Evolutionary conservation across 2,113 vertebrate species (phyloP).

Genomic region (Irena cyanogastra): DNA sequence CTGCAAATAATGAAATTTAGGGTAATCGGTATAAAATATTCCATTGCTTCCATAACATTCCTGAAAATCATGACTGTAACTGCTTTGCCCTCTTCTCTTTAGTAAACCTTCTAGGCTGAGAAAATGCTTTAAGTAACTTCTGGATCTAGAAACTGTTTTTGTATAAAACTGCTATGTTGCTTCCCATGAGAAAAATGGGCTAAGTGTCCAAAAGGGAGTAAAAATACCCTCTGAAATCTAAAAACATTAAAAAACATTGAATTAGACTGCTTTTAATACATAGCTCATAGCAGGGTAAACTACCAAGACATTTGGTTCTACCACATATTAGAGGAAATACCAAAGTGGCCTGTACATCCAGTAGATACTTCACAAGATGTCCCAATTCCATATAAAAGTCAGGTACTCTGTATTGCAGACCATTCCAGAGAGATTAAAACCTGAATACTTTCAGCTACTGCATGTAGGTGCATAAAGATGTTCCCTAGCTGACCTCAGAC

Average conservation of each 20-base stretch:
- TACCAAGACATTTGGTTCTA: background rate
- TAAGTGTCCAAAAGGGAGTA: background rate
- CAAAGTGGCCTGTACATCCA: background rate
- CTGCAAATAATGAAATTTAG: background rate
- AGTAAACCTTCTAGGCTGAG: background rate
- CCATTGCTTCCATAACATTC: background rate
- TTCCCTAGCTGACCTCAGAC: background rate
- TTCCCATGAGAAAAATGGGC: background rate
- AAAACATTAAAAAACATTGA: background rate
- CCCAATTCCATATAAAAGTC: background rate
- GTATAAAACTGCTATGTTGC: background rate
- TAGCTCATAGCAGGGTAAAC: background rate
- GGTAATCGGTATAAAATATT: background rate
- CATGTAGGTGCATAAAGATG: background rate
- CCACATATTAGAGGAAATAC: background rate
- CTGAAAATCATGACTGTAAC: background rate
- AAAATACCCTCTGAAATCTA: background rate
- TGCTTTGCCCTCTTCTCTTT: background rate
- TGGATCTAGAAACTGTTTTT: background rate
- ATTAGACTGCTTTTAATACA: background rate
- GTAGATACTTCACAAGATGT: background rate
- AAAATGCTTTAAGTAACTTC: background rate
- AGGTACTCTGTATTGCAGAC: background rate
- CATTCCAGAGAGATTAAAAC: background rate
- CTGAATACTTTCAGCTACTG: background rate